These are phyloP conservation scores for Lithobius niger DNA, from an alignment of 1,140 invertebrate genomes.

Conservation along the genomic window DNA sequence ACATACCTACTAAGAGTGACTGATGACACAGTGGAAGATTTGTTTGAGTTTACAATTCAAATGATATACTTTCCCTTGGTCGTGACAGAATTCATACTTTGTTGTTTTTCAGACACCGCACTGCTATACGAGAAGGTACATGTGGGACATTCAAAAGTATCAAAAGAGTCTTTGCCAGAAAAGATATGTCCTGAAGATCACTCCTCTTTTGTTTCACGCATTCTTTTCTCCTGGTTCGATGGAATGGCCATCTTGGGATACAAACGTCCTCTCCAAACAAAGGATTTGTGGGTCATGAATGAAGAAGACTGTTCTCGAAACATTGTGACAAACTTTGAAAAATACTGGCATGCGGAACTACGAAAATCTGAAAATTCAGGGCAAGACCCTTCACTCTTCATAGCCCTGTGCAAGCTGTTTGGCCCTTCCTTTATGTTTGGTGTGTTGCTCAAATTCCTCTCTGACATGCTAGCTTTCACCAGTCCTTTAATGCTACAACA, in stretches of 20 bases:
- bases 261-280: constrained; percentile 57
- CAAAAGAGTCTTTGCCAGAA: no score
- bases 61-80: constrained; percentile 3
- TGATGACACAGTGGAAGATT: neutral
- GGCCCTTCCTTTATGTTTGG: constrained; percentile 73
- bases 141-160: no score
- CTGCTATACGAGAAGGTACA: no score
- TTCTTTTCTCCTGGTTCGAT: constrained; percentile 89
- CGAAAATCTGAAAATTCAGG: no score
- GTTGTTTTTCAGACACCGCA: no score
- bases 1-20: no score
- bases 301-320: constrained; percentile 61
- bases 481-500: constrained; percentile 65
- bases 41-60: neutral
- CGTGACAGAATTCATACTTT: no score
- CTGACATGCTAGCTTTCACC: constrained; percentile 76
- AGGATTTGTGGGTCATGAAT: constrained; percentile 82
- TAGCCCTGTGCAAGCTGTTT: constrained; percentile 47
- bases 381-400: constrained; percentile 27
- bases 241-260: constrained; percentile 66
- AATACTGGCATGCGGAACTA: constrained; percentile 60
- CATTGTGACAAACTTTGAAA: constrained; percentile 70
- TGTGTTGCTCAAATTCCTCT: constrained; percentile 56
- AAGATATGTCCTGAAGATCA: constrained; percentile 72
- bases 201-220: constrained; percentile 70